Percentiles rank a stretch among this genome's conserved stretches.
Conservation (phyloP, 2,113 vertebrate species). For the Amblyornis subalaris region DNA sequence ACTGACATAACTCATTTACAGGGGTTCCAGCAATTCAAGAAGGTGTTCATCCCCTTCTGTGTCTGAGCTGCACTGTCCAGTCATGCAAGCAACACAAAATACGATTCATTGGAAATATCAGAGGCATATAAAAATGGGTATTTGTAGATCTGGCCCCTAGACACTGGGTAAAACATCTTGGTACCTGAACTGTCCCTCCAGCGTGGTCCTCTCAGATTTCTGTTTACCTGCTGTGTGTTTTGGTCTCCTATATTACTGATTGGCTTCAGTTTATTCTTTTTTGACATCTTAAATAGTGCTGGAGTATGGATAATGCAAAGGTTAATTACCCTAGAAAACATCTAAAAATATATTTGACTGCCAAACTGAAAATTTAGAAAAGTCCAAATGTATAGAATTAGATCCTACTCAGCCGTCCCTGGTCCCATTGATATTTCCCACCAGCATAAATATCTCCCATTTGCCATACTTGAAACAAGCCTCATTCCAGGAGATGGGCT, state of each 20-base stretch:
- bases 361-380: not conserved
- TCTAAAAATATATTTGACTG: not conserved
- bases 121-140: not conserved
- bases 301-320: not conserved
- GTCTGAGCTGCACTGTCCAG: not conserved
- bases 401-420: not conserved
- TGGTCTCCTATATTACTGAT: not conserved
- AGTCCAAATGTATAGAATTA: not conserved
- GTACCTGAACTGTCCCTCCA: not conserved
- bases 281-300: not conserved
- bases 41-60: not conserved
- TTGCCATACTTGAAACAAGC: not conserved
- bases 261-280: not conserved
- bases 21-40: not conserved
- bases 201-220: not conserved
- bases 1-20: not conserved
- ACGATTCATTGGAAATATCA: not conserved
- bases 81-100: not conserved
- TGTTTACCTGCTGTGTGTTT: not conserved
- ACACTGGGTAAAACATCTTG: rapidly evolving
- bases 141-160: not conserved
- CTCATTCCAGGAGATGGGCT: not conserved
- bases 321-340: not conserved
- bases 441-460: not conserved
- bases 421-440: not conserved